phyloP scores from a whole-genome alignment of 2,888 invertebrate genomes.

The Sylvicola cinctus region DNA sequence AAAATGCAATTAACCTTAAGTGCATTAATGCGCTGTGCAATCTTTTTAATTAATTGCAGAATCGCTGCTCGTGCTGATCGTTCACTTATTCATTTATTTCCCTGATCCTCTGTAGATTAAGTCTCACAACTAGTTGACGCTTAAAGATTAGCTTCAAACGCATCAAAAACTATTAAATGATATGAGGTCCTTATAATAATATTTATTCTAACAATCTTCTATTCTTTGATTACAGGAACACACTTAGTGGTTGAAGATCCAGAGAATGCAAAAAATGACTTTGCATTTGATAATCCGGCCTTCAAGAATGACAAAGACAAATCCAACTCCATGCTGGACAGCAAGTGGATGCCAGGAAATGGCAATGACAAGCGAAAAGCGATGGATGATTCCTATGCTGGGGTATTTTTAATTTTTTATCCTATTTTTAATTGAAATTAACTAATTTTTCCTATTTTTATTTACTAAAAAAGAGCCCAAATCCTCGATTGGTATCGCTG shows the following conservation, averaged over 20 bases:
- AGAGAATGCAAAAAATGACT: slow-evolving; percentile 54
- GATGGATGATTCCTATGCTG: slow-evolving; percentile 34
- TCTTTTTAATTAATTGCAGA: too few relatives aligned
- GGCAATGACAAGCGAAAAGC: slow-evolving; percentile 30
- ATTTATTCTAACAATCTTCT: too few relatives aligned
- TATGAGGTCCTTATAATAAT: too few relatives aligned
- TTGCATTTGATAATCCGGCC: slow-evolving; percentile 63
- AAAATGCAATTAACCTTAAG: too few relatives aligned
- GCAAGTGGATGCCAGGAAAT: slow-evolving; percentile 15
- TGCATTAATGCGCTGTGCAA: too few relatives aligned
- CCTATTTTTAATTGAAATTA: neutral
- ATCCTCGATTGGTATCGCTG: slow-evolving; percentile 44
- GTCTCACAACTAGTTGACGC: too few relatives aligned
- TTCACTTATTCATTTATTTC: too few relatives aligned
- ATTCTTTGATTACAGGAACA: too few relatives aligned
- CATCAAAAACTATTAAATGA: too few relatives aligned
- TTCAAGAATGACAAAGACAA: slow-evolving; percentile 27
- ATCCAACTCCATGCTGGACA: slow-evolving; percentile 20
- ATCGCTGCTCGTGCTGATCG: too few relatives aligned
- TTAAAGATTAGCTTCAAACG: too few relatives aligned
- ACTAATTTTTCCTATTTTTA: slow-evolving; percentile 6
- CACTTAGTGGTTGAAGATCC: slow-evolving; percentile 54
- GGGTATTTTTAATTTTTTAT: slow-evolving; percentile 18
- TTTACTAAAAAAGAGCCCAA: slow-evolving; percentile 27
- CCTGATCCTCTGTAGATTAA: too few relatives aligned